phyloP scores from a whole-genome alignment of 2,113 vertebrate genomes.

The Ellobius talpinus region DNA sequence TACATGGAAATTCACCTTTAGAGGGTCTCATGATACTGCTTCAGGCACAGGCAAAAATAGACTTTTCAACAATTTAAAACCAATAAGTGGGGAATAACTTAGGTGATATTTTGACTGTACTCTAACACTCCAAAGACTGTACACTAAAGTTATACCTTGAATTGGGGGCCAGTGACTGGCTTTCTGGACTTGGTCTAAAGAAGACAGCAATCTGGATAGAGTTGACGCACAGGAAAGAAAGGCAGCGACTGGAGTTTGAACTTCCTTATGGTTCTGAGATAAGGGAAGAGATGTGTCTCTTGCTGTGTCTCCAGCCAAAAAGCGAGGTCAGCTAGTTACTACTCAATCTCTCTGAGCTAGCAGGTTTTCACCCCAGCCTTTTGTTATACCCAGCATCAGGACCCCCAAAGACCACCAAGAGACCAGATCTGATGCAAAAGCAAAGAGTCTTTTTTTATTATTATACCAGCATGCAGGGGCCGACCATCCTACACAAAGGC shows the following conservation, averaged over 20 bases:
- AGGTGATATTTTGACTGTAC: neutral
- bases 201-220: neutral
- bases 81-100: constrained; percentile 26
- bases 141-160: neutral
- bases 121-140: neutral
- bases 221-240: neutral
- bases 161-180: neutral
- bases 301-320: neutral
- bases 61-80: constrained; percentile 32
- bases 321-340: neutral
- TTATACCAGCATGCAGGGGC: too few species aligned
- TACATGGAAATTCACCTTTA: neutral
- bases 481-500: too few species aligned
- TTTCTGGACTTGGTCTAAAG: neutral
- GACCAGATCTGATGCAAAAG: too few species aligned
- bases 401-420: too few species aligned
- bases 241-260: neutral
- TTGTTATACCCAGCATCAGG: too few species aligned
- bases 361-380: neutral
- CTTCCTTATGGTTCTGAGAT: neutral
- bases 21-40: neutral
- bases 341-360: neutral
- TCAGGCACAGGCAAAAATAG: neutral
- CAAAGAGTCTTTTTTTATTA: too few species aligned
- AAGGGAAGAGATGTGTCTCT: neutral